Base-by-base conservation (phyloP, 92 coral and sea anemone species). In the Heliopora coerulea region DNA sequence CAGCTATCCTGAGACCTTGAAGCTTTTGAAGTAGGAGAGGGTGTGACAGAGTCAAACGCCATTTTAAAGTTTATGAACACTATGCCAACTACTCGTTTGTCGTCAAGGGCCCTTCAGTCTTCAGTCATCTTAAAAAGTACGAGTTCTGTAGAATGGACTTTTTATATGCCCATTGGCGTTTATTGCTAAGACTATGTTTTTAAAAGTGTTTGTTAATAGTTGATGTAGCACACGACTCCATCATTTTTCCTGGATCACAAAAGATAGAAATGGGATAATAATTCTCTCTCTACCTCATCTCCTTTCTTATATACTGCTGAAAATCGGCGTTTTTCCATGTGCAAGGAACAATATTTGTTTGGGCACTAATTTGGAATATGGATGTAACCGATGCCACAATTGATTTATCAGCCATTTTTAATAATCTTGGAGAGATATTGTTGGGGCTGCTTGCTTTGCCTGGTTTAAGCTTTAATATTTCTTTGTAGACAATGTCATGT, bases 31-130 rank as follows among this genome's bases (percentile, higher is more conserved):
- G 26, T 2, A 58, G 35, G 56, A 70, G 49, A 57, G 31, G 56
- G 57, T 83, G 87, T 3, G 76, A 83, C 42, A 56, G 74, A 78
- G 75, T 83, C 75, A 63, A 78, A 83, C 46, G 86, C 79, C 65
- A n/a, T 78, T 83, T 78, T 74, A 42, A 78, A 78, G 44, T 78
- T 74, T 35, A 78, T 62, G 28, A 78, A 83, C 24, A 56, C 34
- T 35, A 62, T 72, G 35, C 79, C 87, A 8, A 83, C 83, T 12
- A 83, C 87, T 25, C 24, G 79, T 56, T 30, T 77, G 44, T 69
- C 31, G 64, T 83, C 80, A 15, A 60, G 41, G 39, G 79, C 79
- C 44, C 85, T 74, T 75, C 85, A 66, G 59, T 48, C 48, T 49
- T 83, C 79, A 20, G 83, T 78, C 75, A 78, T 66, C 23, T 52